These are phyloP conservation scores for Leucoraja ocellata DNA, from an alignment of 2,797 vertebrate species.

Conservation along the genomic window DNA sequence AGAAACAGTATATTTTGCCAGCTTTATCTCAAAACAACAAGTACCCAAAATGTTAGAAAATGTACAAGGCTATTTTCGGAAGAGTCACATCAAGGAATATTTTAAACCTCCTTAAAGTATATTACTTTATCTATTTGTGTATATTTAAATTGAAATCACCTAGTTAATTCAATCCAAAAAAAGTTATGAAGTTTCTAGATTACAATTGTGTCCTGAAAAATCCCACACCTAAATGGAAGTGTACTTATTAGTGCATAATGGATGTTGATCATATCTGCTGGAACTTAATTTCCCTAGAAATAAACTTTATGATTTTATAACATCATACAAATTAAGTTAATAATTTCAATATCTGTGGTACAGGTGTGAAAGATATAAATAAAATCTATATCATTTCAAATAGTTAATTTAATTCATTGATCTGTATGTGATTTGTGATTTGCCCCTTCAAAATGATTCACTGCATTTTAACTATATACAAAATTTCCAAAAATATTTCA, in stretches of 20 bases:
- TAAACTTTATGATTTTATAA: not conserved
- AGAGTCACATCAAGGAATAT: not conserved
- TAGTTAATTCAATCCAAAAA: not conserved
- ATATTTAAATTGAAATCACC: not conserved
- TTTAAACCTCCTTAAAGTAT: not conserved
- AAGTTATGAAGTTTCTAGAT: not conserved
- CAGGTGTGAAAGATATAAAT: not conserved
- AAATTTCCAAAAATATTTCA: not conserved
- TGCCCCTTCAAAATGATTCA: not conserved
- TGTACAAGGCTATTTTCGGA: not conserved
- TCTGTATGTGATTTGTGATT: not conserved
- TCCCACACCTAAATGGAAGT: not conserved
- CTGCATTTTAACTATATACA: not conserved
- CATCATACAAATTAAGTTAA: not conserved
- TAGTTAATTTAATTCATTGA: not conserved
- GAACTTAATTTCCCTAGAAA: not conserved
- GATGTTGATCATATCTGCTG: not conserved
- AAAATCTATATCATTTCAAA: not conserved
- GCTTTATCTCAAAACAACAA: not conserved
- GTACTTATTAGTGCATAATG: not conserved
- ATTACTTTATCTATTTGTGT: not conserved
- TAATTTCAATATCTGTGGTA: not conserved
- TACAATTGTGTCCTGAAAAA: not conserved
- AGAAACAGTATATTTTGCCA: not conserved
- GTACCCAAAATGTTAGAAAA: not conserved